Conservation (phyloP, 2,888 invertebrate genomes). For the Sarcophaga rosellei region DNA sequence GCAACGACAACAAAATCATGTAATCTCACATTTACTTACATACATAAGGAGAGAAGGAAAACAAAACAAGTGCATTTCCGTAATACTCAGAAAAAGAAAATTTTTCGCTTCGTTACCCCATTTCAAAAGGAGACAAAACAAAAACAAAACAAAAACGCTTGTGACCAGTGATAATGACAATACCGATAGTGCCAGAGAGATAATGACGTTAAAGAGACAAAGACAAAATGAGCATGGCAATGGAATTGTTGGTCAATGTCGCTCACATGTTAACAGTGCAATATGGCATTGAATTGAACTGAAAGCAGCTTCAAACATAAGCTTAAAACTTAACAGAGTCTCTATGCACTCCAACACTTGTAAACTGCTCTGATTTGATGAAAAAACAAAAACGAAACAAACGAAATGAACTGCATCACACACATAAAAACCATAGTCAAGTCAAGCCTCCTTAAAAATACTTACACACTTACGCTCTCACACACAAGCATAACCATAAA, state of each 20-base stretch:
- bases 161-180: slow-evolving; percentile 43
- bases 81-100: slow-evolving; percentile 49
- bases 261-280: slow-evolving; percentile 54
- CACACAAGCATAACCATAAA: slow-evolving; percentile 19
- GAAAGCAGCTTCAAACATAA: slow-evolving; percentile 14
- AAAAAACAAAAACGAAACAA: neutral
- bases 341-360: slow-evolving; percentile 34
- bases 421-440: slow-evolving; percentile 36
- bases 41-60: neutral
- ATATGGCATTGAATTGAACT: slow-evolving; percentile 34
- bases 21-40: slow-evolving; percentile 10
- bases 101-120: slow-evolving; percentile 62
- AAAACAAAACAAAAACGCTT: slow-evolving; percentile 4
- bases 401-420: neutral
- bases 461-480: neutral
- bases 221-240: slow-evolving; percentile 6
- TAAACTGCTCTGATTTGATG: slow-evolving; percentile 22
- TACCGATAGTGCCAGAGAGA: neutral
- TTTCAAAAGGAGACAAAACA: slow-evolving; percentile 43
- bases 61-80: slow-evolving; percentile 67
- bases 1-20: slow-evolving; percentile 19
- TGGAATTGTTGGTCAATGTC: slow-evolving; percentile 57
- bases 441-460: slow-evolving; percentile 45
- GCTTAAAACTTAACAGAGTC: slow-evolving; percentile 73
- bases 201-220: slow-evolving; percentile 24